Conservation (phyloP, 2,888 invertebrate species). For the Agrochola circellaris region DNA sequence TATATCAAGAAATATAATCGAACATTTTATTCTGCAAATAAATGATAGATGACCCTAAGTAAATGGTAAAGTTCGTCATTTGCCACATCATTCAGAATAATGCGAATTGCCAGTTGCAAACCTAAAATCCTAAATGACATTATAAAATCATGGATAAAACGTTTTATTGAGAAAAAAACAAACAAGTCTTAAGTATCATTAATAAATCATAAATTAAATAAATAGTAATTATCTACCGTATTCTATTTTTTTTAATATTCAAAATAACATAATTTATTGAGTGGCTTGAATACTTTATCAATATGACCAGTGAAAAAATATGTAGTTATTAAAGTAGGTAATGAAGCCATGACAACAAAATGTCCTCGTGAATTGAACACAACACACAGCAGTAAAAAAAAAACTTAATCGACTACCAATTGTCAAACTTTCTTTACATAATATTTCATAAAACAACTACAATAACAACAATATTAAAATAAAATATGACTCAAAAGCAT, state of each 20-base stretch:
- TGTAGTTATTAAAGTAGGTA: background rate
- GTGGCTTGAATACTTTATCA: background rate
- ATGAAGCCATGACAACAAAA: background rate
- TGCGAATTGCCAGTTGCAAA: background rate
- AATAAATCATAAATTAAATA: conserved; percentile 20
- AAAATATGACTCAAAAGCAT: conserved; percentile 45
- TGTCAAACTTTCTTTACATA: conserved; percentile 1
- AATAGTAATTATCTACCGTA: background rate
- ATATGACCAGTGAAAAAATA: background rate
- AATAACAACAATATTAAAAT: conserved; percentile 38
- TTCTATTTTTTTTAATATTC: conserved; percentile 2
- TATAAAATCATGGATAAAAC: background rate
- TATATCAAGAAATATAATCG: background rate
- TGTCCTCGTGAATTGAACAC: background rate
- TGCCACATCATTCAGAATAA: conserved; percentile 1
- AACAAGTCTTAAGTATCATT: background rate
- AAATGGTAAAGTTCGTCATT: conserved; percentile 16
- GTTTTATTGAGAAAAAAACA: background rate
- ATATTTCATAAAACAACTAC: background rate
- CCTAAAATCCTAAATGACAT: background rate
- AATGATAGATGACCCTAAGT: background rate
- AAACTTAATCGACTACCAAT: background rate
- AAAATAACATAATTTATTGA: background rate
- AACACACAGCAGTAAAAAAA: background rate
- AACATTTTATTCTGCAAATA: conserved; percentile 10